Conservation (phyloP, 2,113 vertebrate species). For the Ariopsis seemanni region DNA sequence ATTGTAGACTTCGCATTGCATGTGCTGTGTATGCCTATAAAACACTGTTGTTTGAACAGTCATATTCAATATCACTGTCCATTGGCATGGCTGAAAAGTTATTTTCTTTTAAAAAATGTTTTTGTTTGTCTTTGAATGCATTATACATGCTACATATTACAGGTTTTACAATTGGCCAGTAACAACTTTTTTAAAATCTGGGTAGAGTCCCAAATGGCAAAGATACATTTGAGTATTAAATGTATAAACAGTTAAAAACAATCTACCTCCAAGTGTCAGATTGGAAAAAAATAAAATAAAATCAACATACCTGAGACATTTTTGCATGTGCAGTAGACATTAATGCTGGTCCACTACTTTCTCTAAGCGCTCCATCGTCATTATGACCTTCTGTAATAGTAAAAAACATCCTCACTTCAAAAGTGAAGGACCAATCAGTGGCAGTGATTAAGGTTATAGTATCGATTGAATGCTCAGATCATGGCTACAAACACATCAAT, state of each 20-base stretch:
- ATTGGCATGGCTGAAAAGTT: constrained; percentile 22
- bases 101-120: not conserved
- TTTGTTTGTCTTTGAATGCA: not conserved
- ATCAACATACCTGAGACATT: constrained; percentile 30
- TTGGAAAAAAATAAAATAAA: not conserved
- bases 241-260: constrained; percentile 37
- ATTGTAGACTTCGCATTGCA: constrained; percentile 11
- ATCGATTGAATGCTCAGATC: constrained; percentile 25
- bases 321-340: constrained; percentile 30
- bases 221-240: constrained; percentile 23
- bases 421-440: constrained; percentile 29
- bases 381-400: constrained; percentile 27
- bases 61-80: constrained; percentile 10
- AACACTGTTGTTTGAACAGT: constrained; percentile 29
- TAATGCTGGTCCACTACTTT: constrained; percentile 14
- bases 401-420: constrained; percentile 33
- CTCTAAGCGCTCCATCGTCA: constrained; percentile 13
- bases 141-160: constrained; percentile 1
- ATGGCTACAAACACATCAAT: constrained; percentile 24
- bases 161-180: constrained; percentile 6
- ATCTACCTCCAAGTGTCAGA: not conserved
- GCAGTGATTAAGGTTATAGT: constrained; percentile 36
- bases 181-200: not conserved
- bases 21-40: not conserved
- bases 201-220: constrained; percentile 28